Evolutionary conservation across 1,140 invertebrate genomes (phyloP).

Genomic region (Drosophila erecta): DNA sequence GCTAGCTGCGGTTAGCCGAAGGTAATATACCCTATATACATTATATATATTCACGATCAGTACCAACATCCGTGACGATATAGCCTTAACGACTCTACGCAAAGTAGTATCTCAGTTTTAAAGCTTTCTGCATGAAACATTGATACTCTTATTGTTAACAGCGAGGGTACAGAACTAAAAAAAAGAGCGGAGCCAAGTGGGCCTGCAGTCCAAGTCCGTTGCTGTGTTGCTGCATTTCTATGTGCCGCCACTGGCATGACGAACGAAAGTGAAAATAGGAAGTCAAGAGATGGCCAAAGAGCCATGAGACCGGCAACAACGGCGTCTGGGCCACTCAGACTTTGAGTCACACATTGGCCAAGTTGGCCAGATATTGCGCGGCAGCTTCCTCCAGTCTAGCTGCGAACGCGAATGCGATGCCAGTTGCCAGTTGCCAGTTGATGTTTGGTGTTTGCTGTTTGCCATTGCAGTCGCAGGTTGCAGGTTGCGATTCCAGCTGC

Average conservation of each 20-base stretch:
- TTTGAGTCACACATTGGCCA: conserved; percentile 61
- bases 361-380: conserved; percentile 67
- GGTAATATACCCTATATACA: too few species aligned
- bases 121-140: too few species aligned
- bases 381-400: conserved; percentile 58
- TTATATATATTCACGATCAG: too few species aligned
- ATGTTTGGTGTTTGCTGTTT: conserved; percentile 16
- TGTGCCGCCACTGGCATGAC: conserved; percentile 57
- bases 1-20: too few species aligned
- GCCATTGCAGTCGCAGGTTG: conserved; percentile 35
- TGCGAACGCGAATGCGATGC: conserved; percentile 48
- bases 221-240: conserved; percentile 59
- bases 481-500: conserved; percentile 20
- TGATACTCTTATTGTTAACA: too few species aligned
- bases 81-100: too few species aligned
- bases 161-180: conserved; percentile 26
- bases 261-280: conserved; percentile 80
- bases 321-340: conserved; percentile 34
- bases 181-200: conserved; percentile 29
- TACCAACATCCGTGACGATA: too few species aligned
- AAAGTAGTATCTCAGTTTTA: too few species aligned
- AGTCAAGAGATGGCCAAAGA: conserved; percentile 58
- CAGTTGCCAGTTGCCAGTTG: conserved; percentile 9
- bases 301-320: conserved; percentile 64
- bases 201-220: neutral